phyloP scores from a whole-genome alignment of 2,797 vertebrate genomes.

The Sebastes hubbsi region DNA sequence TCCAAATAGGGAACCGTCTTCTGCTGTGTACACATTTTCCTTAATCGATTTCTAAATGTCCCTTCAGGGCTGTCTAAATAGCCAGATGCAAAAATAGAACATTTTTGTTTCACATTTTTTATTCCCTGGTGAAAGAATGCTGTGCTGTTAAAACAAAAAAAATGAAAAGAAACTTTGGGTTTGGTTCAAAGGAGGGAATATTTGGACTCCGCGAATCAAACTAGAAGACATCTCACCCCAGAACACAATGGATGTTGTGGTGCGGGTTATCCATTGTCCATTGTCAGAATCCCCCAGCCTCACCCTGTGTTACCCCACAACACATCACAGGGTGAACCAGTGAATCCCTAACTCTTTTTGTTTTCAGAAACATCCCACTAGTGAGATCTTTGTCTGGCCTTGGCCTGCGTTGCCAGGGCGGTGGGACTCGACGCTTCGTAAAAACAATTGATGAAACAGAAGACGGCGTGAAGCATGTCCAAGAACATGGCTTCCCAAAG shows the following conservation, averaged over 20 bases:
- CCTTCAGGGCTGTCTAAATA: constrained; percentile 7
- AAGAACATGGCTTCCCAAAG: constrained; percentile 35
- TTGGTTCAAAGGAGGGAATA: constrained; percentile 55
- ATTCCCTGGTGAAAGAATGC: constrained; percentile 62
- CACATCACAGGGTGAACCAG: constrained; percentile 37
- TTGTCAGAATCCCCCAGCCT: constrained; percentile 67
- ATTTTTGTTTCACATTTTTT: constrained; percentile 12
- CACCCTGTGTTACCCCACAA: constrained; percentile 62
- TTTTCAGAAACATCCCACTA: constrained; percentile 49
- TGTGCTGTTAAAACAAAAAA: constrained; percentile 20
- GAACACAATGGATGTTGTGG: constrained; percentile 75
- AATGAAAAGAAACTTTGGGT: constrained; percentile 19
- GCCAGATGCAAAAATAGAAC: constrained; percentile 49
- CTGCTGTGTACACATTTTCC: not conserved
- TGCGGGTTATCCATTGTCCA: constrained; percentile 71
- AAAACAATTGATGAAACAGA: constrained; percentile 47
- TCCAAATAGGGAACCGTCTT: constrained; percentile 21
- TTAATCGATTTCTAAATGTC: constrained; percentile 4
- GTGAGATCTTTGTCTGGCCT: constrained; percentile 37
- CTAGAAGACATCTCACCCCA: constrained; percentile 58
- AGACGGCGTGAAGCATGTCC: constrained; percentile 49
- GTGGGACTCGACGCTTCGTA: constrained; percentile 13
- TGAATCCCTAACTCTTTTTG: constrained; percentile 51
- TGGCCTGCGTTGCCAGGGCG: constrained; percentile 28
- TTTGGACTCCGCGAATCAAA: constrained; percentile 60